Conservation (phyloP, 2,113 vertebrate genomes). For the Jacana jacana region DNA sequence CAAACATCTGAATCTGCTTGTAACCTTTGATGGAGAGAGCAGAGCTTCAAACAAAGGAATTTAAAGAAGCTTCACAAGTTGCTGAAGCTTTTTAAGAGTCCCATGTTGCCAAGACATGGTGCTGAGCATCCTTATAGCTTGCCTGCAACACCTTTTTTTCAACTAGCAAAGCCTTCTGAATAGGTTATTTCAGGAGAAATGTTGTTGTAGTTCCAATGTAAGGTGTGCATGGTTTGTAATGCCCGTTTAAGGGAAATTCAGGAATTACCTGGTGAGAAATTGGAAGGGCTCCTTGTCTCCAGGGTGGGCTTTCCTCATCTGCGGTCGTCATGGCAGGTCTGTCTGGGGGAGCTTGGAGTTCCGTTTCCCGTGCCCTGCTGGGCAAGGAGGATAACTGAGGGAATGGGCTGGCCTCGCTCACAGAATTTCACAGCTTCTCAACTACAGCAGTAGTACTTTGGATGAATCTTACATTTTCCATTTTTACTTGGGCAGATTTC, state of each 20-base stretch:
- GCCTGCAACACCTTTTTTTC: not conserved
- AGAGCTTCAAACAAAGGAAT: constrained; percentile 23
- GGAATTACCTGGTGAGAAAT: not conserved
- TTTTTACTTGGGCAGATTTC: not conserved
- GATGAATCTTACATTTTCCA: not conserved
- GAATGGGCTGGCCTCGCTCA: not conserved
- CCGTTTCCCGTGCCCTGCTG: not conserved
- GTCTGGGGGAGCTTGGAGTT: not conserved
- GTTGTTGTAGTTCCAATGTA: not conserved
- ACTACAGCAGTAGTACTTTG: constrained; percentile 25
- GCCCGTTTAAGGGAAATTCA: constrained; percentile 9
- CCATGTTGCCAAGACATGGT: not conserved
- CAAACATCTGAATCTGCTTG: constrained; percentile 34
- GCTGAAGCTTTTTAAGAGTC: not conserved
- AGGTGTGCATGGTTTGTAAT: not conserved
- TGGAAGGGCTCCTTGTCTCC: not conserved
- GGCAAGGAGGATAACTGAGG: not conserved
- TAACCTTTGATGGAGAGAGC: constrained; percentile 34
- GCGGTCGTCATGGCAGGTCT: not conserved
- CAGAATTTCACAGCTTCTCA: constrained; percentile 14
- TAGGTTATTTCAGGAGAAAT: not conserved
- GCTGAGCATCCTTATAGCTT: not conserved
- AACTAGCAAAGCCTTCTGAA: not conserved
- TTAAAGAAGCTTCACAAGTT: constrained; percentile 53
- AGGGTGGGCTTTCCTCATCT: constrained; percentile 15